Percentiles rank a stretch among this genome's conserved stretches.
phyloP scores from a whole-genome alignment of 2,888 invertebrate genomes.

The Alitta virens region DNA sequence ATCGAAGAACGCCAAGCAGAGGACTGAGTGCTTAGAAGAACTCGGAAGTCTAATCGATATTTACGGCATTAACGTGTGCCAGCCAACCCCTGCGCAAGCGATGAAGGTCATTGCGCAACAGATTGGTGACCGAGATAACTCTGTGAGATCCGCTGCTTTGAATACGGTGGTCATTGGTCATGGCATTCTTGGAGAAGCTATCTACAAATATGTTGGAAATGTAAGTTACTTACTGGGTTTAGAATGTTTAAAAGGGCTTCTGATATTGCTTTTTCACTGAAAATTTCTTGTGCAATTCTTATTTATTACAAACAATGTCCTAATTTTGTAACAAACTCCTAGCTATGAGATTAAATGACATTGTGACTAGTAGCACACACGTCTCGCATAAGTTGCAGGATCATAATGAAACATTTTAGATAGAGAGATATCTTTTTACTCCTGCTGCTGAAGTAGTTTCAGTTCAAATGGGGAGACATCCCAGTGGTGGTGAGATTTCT shows the following conservation, averaged over 20 bases:
- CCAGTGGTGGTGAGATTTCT: no score
- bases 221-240: slow-evolving; percentile 57
- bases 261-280: no score
- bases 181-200: slow-evolving; percentile 83
- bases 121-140: slow-evolving; percentile 93
- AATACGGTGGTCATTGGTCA: slow-evolving; percentile 91
- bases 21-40: slow-evolving; percentile 93
- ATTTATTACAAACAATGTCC: background rate
- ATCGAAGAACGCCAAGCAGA: slow-evolving; percentile 93
- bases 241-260: no score
- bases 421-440: no score
- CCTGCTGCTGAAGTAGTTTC: no score
- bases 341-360: no score
- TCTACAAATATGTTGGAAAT: slow-evolving; percentile 88
- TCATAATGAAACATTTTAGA: no score
- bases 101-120: slow-evolving; percentile 89
- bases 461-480: no score
- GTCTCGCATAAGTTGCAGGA: no score
- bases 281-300: no score
- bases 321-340: background rate
- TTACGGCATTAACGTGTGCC: slow-evolving; percentile 80
- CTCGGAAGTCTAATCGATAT: slow-evolving; percentile 81
- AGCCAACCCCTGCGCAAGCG: slow-evolving; percentile 74
- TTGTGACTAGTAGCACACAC: no score
- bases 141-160: slow-evolving; percentile 91